These are phyloP conservation scores for Montipora efflorescens DNA, from an alignment of 64 coral and sea anemone species.

Conservation along the genomic window DNA sequence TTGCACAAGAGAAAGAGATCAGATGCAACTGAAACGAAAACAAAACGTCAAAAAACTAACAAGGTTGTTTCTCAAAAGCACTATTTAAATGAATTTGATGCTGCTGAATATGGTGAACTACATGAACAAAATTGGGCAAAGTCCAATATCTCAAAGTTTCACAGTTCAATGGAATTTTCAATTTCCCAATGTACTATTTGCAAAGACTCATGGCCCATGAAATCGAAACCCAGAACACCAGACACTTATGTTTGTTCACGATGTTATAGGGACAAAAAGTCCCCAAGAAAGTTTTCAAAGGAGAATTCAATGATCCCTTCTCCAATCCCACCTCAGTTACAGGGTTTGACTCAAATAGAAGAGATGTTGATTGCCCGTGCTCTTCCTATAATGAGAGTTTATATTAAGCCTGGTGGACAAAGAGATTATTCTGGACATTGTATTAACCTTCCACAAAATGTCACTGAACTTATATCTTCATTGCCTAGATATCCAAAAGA, in stretches of 20 bases:
- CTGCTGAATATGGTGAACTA: constrained; percentile 29
- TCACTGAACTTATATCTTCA: no score
- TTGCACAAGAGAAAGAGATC: constrained; percentile 28
- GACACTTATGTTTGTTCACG: constrained; percentile 24
- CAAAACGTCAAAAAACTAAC: constrained; percentile 1
- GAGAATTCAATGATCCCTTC: constrained; percentile 10
- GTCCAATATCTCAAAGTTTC: constrained; percentile 22
- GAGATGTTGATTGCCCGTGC: no score
- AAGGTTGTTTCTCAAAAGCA: constrained; percentile 44
- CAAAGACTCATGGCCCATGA: background rate
- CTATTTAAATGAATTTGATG: constrained; percentile 68
- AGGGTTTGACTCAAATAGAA: no score
- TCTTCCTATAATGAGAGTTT: no score
- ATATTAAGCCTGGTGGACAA: no score
- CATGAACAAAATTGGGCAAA: constrained; percentile 56
- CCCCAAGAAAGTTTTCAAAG: constrained; percentile 11
- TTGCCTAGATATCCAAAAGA: no score
- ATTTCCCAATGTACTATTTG: background rate
- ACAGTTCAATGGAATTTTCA: background rate
- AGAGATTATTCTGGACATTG: no score
- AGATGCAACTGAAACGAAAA: constrained; percentile 20
- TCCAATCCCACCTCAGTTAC: background rate
- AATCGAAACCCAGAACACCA: constrained; percentile 27
- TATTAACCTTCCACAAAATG: no score
- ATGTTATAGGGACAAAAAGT: background rate